Evolutionary conservation across 2,888 invertebrate genomes (phyloP), one percentile per base, ranked within the genome.

Genomic region (Suillia variegata): DNA sequence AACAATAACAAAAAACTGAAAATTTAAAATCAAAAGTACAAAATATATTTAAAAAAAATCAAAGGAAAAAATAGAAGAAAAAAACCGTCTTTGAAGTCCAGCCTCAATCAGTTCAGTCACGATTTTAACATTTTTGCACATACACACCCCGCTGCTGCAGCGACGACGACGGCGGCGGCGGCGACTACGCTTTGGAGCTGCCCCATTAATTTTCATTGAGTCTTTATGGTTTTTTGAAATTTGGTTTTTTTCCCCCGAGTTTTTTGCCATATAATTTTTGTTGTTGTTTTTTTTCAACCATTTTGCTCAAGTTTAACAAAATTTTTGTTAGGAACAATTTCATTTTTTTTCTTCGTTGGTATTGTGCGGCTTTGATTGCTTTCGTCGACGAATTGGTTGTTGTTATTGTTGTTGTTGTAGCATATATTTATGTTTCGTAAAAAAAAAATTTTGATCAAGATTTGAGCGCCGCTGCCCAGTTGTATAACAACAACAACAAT

Each of bases 91-190:
- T 63, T 53, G 53, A 60, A 53, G 62, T 64, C 56, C 63, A 64
- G 57, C 59, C 61, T 63, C 64, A 63, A 63, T 62, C 62, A 64
- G 62, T 67, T 64, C 70, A 78, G 80, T 80, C 79, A 80, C 79
- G 79, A 80, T 76, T 80, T 78, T 77, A 79, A 67, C 78, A 80
- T 80, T 80, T 80, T 78, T 79, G 71, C 69, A 74, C 76, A 77
- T 72, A 75, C 70, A 71, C 71, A 74, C 71, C 72, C 74, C 71
- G 31, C 15, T 15, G 50, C 12, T 10, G 48, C 24, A 12, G 48
- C 24, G 10, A 6, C 24, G 71, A 67, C 49, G 31, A 24, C 50
- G 42, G 26, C 38, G n/a, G 20, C 45, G 4, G 20, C 26, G 5
- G 26, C 26, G 5, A 5, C 10, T 26, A 10, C 26, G 6, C 15